Conservation (phyloP, 2,888 invertebrate species). For the Tortrix viridana region DNA sequence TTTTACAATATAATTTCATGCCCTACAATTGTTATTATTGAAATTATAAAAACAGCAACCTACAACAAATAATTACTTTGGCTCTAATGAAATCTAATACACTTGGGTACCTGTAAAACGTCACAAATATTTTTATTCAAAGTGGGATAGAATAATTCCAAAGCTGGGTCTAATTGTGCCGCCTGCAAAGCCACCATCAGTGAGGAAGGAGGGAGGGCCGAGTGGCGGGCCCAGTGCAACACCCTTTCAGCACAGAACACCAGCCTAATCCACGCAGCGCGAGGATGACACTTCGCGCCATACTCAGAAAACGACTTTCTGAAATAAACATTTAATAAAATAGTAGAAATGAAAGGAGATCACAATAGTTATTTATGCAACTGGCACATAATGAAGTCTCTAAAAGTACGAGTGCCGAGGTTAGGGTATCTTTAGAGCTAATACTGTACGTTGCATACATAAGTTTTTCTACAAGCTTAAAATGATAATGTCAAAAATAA, state of each 20-base stretch:
- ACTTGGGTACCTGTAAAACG: constrained; percentile 56
- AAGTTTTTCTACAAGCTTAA: too few relatives aligned
- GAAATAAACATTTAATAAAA: constrained; percentile 34
- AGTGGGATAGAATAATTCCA: constrained; percentile 65
- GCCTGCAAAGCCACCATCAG: constrained; percentile 60
- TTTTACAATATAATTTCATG: too few relatives aligned
- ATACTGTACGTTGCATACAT: too few relatives aligned
- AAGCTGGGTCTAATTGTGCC: constrained; percentile 67
- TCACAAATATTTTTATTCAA: constrained; percentile 53
- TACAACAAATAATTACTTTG: too few relatives aligned
- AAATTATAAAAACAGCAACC: too few relatives aligned
- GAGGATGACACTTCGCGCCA: constrained; percentile 53
- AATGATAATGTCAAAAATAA: too few relatives aligned
- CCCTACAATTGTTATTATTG: too few relatives aligned
- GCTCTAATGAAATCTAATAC: neutral
- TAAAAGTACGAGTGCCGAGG: too few relatives aligned
- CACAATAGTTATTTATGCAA: too few relatives aligned
- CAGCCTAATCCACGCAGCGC: constrained; percentile 67
- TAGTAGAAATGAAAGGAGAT: neutral
- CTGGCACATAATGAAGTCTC: too few relatives aligned
- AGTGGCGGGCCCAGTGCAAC: constrained; percentile 62
- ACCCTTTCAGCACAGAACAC: constrained; percentile 55
- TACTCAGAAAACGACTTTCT: constrained; percentile 64
- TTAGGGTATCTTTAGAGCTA: too few relatives aligned
- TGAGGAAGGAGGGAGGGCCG: constrained; percentile 64